phyloP scores from a whole-genome alignment of 2,113 vertebrate species.

The Tilapia sparmanii region DNA sequence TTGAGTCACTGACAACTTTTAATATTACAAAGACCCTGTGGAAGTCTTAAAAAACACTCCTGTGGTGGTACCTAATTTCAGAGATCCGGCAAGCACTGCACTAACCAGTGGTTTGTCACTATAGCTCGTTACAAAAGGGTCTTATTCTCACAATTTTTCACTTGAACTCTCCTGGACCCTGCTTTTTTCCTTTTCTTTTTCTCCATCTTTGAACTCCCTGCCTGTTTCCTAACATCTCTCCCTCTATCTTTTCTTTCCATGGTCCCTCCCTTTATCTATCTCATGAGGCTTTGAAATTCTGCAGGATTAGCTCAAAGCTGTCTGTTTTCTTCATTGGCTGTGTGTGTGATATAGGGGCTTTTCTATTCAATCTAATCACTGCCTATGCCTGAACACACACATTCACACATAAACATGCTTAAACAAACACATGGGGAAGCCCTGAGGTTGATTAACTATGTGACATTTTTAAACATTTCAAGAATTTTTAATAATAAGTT shows the following conservation, averaged over 20 bases:
- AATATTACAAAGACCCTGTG: background rate
- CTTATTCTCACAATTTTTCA: slow-evolving; percentile 42
- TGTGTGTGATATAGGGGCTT: background rate
- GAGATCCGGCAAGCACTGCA: background rate
- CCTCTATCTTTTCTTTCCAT: background rate
- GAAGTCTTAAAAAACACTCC: background rate
- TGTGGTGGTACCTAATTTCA: background rate
- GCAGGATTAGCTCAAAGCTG: slow-evolving; percentile 36
- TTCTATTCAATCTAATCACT: background rate
- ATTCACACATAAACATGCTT: background rate
- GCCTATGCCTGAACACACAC: background rate
- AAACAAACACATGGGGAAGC: background rate
- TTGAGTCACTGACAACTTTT: background rate
- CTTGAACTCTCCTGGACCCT: slow-evolving; percentile 29
- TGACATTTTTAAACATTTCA: background rate
- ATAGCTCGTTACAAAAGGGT: slow-evolving; percentile 7
- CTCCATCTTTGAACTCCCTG: slow-evolving; percentile 32
- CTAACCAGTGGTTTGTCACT: background rate
- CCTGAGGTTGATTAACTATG: background rate
- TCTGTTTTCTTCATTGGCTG: background rate
- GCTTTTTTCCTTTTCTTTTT: background rate
- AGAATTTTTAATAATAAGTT: background rate
- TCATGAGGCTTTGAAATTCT: slow-evolving; percentile 35
- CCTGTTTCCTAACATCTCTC: slow-evolving; percentile 37
- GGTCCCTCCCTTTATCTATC: slow-evolving; percentile 27